Conservation (phyloP, 2,113 vertebrate genomes). For the Ciconia maguari region DNA sequence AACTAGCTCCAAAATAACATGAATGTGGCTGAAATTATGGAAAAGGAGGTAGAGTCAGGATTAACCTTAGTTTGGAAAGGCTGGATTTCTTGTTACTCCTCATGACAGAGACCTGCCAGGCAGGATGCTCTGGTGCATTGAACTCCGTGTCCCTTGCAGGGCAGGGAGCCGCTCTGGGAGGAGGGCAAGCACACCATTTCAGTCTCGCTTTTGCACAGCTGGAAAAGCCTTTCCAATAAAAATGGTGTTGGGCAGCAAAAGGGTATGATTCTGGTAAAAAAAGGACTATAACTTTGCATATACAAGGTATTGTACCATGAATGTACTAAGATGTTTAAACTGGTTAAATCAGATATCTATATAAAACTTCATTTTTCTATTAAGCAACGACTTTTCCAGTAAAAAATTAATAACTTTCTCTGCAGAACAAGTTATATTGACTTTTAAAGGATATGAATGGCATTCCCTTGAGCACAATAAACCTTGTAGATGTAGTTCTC, state of each 20-base stretch:
- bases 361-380: not conserved
- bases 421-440: not conserved
- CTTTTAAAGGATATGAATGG: not conserved
- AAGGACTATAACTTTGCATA: not conserved
- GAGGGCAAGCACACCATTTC: not conserved
- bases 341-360: not conserved
- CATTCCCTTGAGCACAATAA: not conserved
- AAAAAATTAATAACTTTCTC: not conserved
- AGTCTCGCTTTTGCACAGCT: not conserved
- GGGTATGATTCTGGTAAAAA: not conserved
- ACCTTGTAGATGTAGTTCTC: not conserved
- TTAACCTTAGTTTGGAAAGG: not conserved
- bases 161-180: not conserved
- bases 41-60: not conserved
- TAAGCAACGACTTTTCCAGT: not conserved
- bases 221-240: not conserved
- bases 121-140: not conserved
- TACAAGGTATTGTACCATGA: not conserved
- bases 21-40: not conserved
- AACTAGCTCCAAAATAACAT: not conserved
- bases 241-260: not conserved
- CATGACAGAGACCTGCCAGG: not conserved
- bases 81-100: not conserved
- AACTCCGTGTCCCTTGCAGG: fast-evolving
- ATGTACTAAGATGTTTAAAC: not conserved